Percentiles rank a stretch among this genome's conserved stretches.
These are phyloP conservation scores for Drosophila busckii DNA, from an alignment of 1,140 invertebrate species.

Conservation along the genomic window DNA sequence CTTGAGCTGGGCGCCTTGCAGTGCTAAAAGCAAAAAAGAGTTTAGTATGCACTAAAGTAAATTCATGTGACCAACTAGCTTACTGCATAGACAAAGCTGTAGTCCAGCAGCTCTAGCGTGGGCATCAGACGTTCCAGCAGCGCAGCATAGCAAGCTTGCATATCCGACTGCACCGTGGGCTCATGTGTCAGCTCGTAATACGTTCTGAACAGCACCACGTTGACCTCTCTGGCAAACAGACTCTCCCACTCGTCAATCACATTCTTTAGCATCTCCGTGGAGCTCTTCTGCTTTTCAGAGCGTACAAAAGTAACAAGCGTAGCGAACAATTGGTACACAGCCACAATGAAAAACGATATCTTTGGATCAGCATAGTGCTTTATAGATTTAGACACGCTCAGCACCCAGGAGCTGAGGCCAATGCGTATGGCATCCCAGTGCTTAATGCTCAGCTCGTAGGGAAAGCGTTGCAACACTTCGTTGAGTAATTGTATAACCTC, in stretches of 20 bases:
- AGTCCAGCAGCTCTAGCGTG: constrained; percentile 52
- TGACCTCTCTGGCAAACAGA: constrained; percentile 80
- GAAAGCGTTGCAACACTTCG: constrained; percentile 75
- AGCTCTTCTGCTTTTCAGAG: constrained; percentile 78
- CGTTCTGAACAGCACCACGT: constrained; percentile 79
- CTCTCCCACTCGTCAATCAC: constrained; percentile 83
- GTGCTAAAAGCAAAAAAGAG: constrained; percentile 30
- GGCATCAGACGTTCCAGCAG: constrained; percentile 46
- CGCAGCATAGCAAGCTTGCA: constrained; percentile 29
- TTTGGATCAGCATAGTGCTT: constrained; percentile 78
- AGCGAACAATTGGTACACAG: constrained; percentile 80
- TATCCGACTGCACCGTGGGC: constrained; percentile 31
- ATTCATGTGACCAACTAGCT: constrained; percentile 23
- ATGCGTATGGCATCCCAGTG: constrained; percentile 86
- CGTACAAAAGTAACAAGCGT: constrained; percentile 79
- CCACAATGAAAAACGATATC: constrained; percentile 79
- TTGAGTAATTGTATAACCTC: constrained; percentile 79
- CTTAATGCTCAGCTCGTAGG: constrained; percentile 78
- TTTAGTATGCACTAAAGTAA: background rate
- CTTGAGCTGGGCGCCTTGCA: constrained; percentile 46
- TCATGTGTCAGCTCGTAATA: constrained; percentile 78
- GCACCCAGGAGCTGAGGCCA: constrained; percentile 83
- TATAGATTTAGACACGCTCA: constrained; percentile 79
- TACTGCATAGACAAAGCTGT: constrained; percentile 54
- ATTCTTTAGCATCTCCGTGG: constrained; percentile 78